phyloP scores from a whole-genome alignment of 2,797 vertebrate genomes.

The Apogon hyalosoma region DNA sequence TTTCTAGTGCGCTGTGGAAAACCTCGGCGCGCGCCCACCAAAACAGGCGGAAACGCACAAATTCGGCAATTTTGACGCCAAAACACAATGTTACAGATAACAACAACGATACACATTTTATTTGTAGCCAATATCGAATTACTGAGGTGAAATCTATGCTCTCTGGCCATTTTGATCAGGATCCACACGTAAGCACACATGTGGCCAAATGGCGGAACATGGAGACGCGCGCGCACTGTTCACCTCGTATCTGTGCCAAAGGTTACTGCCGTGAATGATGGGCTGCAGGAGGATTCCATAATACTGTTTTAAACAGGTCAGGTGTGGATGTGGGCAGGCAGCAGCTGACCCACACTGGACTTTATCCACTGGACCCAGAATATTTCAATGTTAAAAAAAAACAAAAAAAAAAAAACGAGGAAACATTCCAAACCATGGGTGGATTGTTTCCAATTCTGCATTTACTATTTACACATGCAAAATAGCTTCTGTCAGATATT shows the following conservation, averaged over 20 bases:
- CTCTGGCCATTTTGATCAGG: not conserved
- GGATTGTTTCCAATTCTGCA: not conserved
- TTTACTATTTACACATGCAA: not conserved
- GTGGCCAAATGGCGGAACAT: slow-evolving; percentile 60
- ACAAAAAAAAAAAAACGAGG: not conserved
- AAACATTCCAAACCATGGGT: not conserved
- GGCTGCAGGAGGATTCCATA: slow-evolving; percentile 48
- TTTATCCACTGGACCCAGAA: not conserved
- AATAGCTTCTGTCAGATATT: not conserved
- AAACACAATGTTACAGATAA: rapidly evolving
- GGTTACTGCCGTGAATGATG: slow-evolving; percentile 65
- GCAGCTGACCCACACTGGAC: slow-evolving; percentile 16
- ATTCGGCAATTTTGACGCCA: not conserved
- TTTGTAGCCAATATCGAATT: not conserved
- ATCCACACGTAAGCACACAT: slow-evolving; percentile 26
- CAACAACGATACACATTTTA: not conserved
- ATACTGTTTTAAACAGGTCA: slow-evolving; percentile 44
- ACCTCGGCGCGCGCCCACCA: not conserved
- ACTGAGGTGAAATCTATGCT: not conserved
- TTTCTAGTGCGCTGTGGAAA: not conserved
- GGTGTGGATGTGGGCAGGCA: not conserved
- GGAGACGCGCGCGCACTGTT: slow-evolving; percentile 27
- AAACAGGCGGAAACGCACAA: not conserved
- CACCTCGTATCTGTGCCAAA: slow-evolving; percentile 77
- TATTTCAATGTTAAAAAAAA: not conserved